Evolutionary conservation across 2,797 vertebrate species (phyloP), one percentile per base, ranked within the genome.

Genomic region (Cryptoprocta ferox): DNA sequence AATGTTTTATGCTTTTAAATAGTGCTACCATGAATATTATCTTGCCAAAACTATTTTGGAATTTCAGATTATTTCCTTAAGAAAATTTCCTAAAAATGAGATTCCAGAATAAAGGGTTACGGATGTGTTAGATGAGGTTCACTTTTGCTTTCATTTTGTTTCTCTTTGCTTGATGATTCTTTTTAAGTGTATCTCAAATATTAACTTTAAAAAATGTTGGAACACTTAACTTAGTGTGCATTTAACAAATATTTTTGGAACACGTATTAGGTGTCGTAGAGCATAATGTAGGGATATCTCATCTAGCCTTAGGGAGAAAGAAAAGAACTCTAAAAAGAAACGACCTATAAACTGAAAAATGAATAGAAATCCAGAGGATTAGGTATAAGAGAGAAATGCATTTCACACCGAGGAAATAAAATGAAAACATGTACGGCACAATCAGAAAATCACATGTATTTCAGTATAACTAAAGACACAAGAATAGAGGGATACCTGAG

Each of bases 1-100:
- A 90, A 48, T 48, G 3, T 24, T 35, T 78, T 63, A 50, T 42
- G 18, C 5, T 78, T 86, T 50, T 79, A 59, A 95, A 75, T 35
- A 91, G 19, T 70, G 12, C 5, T 45, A 12, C 2, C 18, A 28
- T 78, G 19, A 76, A 59, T 80, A 86, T 16, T 1, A 18, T 73
- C 48, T 89, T 87, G 3, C 21, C 86, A 89, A 81, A 87, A 8
- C n/a, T 95, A 71, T 87, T 93, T 96, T 37, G 80, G 37, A 76
- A 84, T 76, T 93, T 80, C 2, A 35, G 35, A 81, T 63, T 80
- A 93, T 92, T 78, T 92, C 37, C 19, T 84, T 91, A 42, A 88
- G 28, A 93, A 91, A n/a, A 39, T 65, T 39, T 59, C 71, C 26
- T 79, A 63, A 28, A 86, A 61, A 53, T 87, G 9, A 21, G 11